Percentiles rank a stretch among this genome's conserved stretches.
Conservation (phyloP, 2,888 invertebrate species). For the Melanophora roralis region DNA sequence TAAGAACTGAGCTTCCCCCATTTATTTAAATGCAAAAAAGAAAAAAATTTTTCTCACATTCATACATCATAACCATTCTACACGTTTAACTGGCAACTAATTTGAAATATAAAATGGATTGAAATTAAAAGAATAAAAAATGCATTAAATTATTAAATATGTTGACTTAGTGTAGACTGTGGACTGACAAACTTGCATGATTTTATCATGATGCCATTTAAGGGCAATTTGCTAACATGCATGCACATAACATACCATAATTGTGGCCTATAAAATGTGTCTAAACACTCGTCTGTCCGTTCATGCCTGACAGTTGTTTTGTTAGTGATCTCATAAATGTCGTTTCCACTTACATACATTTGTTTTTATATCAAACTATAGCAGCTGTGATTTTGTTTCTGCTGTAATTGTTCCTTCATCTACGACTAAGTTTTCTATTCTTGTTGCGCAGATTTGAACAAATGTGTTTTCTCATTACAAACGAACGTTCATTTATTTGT, state of each 20-base stretch:
- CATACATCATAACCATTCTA: neutral
- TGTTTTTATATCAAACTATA: conserved; percentile 15
- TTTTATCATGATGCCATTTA: conserved; percentile 59
- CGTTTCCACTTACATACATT: conserved; percentile 23
- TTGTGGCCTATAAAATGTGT: conserved; percentile 49
- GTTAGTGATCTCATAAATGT: conserved; percentile 56
- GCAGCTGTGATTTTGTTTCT: conserved; percentile 65
- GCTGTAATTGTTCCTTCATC: conserved; percentile 13
- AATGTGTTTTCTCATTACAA: conserved; percentile 22
- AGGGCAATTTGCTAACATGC: conserved; percentile 63
- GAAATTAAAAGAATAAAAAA: conserved; percentile 20
- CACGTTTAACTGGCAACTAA: conserved; percentile 23
- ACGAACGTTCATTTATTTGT: neutral
- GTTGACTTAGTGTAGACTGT: conserved; percentile 37
- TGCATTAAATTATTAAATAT: conserved; percentile 4
- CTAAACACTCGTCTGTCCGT: conserved; percentile 2
- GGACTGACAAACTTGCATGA: conserved; percentile 25
- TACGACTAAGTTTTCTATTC: conserved; percentile 51
- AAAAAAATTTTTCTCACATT: conserved; percentile 32
- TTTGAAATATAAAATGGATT: conserved; percentile 11
- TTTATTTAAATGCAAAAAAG: too few relatives aligned
- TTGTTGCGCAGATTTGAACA: conserved; percentile 48
- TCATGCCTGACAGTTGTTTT: conserved; percentile 21
- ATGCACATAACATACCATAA: conserved; percentile 53
- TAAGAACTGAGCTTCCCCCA: too few relatives aligned